phyloP scores from a whole-genome alignment of 2,888 invertebrate genomes.

The Sabatieria punctata region DNA sequence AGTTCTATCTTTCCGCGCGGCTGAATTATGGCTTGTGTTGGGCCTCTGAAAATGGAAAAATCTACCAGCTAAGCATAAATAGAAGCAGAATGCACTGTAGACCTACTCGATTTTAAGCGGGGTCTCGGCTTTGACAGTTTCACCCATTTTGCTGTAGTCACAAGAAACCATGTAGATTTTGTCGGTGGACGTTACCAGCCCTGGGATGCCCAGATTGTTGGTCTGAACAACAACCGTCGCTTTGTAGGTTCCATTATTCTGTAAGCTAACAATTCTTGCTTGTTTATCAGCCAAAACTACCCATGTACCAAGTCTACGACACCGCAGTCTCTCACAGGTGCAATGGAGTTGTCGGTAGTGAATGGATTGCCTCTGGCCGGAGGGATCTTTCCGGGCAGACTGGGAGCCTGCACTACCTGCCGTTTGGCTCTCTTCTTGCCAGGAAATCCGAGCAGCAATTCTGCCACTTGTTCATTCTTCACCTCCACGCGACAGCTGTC shows the following conservation, averaged over 20 bases:
- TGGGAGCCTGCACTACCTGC: not conserved
- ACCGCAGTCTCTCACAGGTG: conserved; percentile 24
- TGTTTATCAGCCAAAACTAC: conserved; percentile 3
- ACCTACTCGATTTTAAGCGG: conserved; percentile 24
- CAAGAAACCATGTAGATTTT: conserved; percentile 25
- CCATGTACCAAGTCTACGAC: conserved; percentile 20
- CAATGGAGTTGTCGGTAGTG: too few species aligned
- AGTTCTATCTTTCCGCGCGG: conserved; percentile 30
- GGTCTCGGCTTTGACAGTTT: conserved; percentile 24
- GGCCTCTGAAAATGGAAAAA: conserved; percentile 18
- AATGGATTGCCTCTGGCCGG: too few species aligned
- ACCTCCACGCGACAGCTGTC: conserved; percentile 30
- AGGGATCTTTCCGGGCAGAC: not conserved
- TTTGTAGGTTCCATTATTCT: conserved; percentile 26
- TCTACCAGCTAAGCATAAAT: not conserved
- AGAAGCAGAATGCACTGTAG: not conserved
- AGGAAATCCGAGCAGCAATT: conserved; percentile 4
- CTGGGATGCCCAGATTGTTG: conserved; percentile 31
- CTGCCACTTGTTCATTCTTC: conserved; percentile 4
- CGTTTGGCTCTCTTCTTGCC: not conserved
- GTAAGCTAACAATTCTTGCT: not conserved
- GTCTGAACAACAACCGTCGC: conserved; percentile 30
- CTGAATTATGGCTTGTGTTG: conserved; percentile 26
- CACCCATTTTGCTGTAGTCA: conserved; percentile 28
- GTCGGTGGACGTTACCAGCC: conserved; percentile 29